A percentile compares a stretch with the other conserved stretches of the same genome.
Conservation (phyloP, 2,888 invertebrate genomes). For the Leptinotarsa juncta region DNA sequence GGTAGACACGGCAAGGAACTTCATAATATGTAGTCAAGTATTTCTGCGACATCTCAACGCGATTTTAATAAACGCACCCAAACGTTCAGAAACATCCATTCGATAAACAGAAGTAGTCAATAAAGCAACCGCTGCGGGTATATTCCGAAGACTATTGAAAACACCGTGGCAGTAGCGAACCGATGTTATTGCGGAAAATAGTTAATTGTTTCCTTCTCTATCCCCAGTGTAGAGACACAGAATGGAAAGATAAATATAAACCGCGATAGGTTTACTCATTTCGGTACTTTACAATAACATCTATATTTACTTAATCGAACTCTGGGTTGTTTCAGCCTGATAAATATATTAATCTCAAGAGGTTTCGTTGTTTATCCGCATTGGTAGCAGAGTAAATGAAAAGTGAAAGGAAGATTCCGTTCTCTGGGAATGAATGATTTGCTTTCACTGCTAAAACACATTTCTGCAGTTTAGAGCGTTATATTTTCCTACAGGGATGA, state of each 20-base stretch:
- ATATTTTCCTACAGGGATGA: no score
- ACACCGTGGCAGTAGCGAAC: not conserved
- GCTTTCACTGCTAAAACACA: no score
- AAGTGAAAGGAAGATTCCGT: not conserved
- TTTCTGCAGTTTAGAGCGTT: no score
- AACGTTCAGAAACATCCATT: slow-evolving; percentile 14
- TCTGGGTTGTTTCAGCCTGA: not conserved
- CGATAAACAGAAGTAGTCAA: not conserved
- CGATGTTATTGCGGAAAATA: slow-evolving; percentile 15
- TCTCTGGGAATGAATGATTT: no score
- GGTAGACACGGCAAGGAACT: no score
- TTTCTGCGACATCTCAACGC: no score
- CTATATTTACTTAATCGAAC: slow-evolving; percentile 18
- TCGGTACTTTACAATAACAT: slow-evolving; percentile 15
- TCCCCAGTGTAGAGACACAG: not conserved
- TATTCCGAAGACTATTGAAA: not conserved
- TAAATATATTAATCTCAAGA: slow-evolving; percentile 16
- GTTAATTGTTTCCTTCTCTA: slow-evolving; percentile 9
- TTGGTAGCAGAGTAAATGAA: not conserved
- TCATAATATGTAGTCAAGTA: no score
- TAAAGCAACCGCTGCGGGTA: slow-evolving; percentile 9
- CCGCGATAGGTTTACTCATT: slow-evolving; percentile 7
- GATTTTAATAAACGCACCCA: no score
- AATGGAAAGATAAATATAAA: slow-evolving; percentile 14
- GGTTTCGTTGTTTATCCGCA: not conserved